These are phyloP conservation scores for Microtus montanus DNA, from an alignment of 2,113 vertebrate species.

Conservation along the genomic window DNA sequence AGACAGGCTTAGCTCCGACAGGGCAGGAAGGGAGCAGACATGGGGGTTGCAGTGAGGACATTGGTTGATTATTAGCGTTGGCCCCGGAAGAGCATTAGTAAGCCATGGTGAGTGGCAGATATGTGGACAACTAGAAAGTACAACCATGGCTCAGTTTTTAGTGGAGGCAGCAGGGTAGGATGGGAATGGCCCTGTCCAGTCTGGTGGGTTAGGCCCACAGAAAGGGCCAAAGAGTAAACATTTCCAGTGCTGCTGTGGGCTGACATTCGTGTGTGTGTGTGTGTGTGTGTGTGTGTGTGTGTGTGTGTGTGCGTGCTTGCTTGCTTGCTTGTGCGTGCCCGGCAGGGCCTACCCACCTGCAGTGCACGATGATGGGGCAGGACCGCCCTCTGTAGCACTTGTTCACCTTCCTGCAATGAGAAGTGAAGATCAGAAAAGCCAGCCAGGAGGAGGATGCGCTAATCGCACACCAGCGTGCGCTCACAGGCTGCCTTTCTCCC, in stretches of 20 bases:
- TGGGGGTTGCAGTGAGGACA: not conserved
- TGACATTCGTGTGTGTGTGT: not conserved
- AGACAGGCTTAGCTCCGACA: not conserved
- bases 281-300: not conserved
- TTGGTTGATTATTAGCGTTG: not conserved
- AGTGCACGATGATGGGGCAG: slow-evolving; percentile 98
- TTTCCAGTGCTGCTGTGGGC: not conserved
- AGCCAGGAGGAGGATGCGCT: not conserved
- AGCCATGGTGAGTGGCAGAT: not conserved
- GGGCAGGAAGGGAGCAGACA: not conserved
- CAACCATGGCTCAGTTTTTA: not conserved
- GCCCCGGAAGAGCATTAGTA: not conserved
- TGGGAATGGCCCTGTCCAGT: not conserved
- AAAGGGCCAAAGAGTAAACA: not conserved
- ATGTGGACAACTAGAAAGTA: not conserved
- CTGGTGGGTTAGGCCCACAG: not conserved
- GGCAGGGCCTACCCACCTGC: slow-evolving; percentile 88
- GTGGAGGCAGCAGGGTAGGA: not conserved
- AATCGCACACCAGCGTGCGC: not conserved
- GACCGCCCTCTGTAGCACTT: slow-evolving; percentile 99
- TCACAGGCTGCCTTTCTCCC: not conserved
- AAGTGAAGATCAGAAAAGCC: slow-evolving; percentile 2
- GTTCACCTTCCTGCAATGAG: slow-evolving; percentile 96
- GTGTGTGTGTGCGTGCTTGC: not conserved
- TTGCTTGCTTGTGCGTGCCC: too few relatives aligned